Percentiles rank a stretch among this genome's conserved stretches.
Evolutionary conservation across 2,113 vertebrate genomes (phyloP).

Genomic region (Mustela lutreola): DNA sequence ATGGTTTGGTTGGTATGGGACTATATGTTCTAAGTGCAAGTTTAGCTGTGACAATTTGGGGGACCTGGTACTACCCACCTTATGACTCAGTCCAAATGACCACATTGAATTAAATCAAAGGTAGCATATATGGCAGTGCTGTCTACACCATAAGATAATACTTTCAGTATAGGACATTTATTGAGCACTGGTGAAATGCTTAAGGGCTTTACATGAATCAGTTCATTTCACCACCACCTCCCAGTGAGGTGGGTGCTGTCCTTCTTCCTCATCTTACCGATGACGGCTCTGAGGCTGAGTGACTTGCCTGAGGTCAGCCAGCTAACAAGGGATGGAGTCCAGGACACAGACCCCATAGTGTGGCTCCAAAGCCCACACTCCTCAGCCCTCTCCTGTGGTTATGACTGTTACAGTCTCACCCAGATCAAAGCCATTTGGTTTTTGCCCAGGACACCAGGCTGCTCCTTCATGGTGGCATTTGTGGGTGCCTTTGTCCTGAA

Average conservation of each 20-base stretch:
- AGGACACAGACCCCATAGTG: neutral
- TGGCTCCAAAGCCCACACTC: neutral
- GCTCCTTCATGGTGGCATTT: neutral
- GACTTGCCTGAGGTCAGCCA: neutral
- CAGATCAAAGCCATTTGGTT: too few species aligned
- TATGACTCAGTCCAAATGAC: neutral
- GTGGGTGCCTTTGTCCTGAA: neutral
- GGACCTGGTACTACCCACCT: neutral
- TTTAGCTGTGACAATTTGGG: neutral
- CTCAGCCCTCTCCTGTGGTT: neutral
- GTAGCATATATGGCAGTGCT: neutral
- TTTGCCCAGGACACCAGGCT: neutral
- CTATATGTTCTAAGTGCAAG: neutral
- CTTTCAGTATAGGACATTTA: neutral
- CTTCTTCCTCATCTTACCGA: neutral
- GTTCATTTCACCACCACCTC: neutral
- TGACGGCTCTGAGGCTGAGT: neutral
- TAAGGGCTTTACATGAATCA: neutral
- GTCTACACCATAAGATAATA: neutral
- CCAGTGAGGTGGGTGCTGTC: neutral
- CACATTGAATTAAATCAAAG: neutral
- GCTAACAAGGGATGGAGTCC: neutral
- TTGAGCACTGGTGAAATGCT: neutral
- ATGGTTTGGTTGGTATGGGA: neutral
- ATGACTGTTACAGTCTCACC: accelerated